These are phyloP conservation scores for Rhimphoctona megacephalus DNA, from an alignment of 2,888 invertebrate species.

Conservation along the genomic window DNA sequence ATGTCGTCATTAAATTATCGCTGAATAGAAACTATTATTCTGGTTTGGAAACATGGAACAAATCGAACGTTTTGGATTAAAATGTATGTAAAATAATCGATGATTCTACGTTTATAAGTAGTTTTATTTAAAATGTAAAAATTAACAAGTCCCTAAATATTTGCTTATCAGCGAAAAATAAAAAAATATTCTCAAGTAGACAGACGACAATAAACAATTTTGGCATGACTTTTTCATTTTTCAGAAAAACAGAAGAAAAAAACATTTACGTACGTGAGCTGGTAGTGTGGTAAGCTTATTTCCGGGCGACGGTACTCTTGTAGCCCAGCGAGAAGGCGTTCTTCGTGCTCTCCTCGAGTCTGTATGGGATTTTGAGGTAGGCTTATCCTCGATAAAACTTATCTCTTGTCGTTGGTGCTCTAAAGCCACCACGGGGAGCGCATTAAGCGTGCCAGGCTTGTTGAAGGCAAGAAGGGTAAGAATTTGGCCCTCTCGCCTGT, in stretches of 20 bases:
- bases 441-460: constrained; percentile 27
- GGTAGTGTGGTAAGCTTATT: constrained; percentile 23
- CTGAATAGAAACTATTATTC: no score
- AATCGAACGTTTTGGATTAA: neutral
- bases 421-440: constrained; percentile 48
- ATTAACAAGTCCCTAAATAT: neutral
- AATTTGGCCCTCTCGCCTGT: constrained; percentile 15
- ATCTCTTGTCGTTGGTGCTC: constrained; percentile 43
- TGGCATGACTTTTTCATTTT: constrained; percentile 33
- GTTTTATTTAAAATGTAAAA: no score
- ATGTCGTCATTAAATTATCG: no score
- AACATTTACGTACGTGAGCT: constrained; percentile 30
- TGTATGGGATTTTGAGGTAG: constrained; percentile 53
- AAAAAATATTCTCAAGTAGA: neutral
- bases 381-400: constrained; percentile 65
- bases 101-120: no score
- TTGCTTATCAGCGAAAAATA: neutral
- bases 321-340: neutral
- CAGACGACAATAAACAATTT: neutral
- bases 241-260: constrained; percentile 10
- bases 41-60: neutral
- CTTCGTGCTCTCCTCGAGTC: constrained; percentile 36
- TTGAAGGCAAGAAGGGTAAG: constrained; percentile 18
- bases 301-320: neutral
- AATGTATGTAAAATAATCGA: no score